Evolutionary conservation across 2,888 invertebrate species (phyloP), one percentile per base, ranked within the genome.

Genomic region (Clepsis dumicolana): DNA sequence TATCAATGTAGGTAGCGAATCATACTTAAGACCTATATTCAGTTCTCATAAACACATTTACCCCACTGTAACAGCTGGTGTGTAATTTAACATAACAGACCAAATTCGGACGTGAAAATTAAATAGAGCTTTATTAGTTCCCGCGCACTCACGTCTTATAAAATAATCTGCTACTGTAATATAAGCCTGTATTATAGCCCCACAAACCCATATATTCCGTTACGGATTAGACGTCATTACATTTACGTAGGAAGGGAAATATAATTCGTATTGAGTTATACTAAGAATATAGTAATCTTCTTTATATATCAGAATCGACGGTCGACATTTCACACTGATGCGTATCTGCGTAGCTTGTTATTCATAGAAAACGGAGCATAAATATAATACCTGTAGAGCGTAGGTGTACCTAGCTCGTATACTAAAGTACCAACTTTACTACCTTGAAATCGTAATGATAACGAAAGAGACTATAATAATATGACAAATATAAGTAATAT

Each of bases 221-320:
- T 35, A 56, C 29, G 32, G 32, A 56, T 29, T 10, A 48, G 21
- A 21, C 24, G 32, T 56, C 41, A 44, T 64, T 56, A 48, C 27
- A 56, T 64, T 64, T 32, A 56, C 44, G 32, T 10, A 44, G 41
- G 57, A n/a, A 59, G 0, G 25, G 44, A 48, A 56, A 44, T 56
- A 48, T 24, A 48, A 48, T 64, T 54, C 41, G 35, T 38, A 38
- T 53, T 25, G 14, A 38, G 57, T 21, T 57, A 53, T 41, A 27
- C 48, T 61, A 32, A 29, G 29, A 21, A 32, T 21, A 54, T n/a
- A 35, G 53, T 59, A 24, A 44, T 29, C 32, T 56, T 56, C 53
- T 56, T 64, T 32, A 5, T 56, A 16, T 32, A 64, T 16, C 32
- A 21, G 32, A 64, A 52, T 32, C 1, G n/a, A 5, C 48, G 21